Percentiles rank a stretch among this genome's conserved stretches.
These are phyloP conservation scores for Wasmannia auropunctata DNA, from an alignment of 1,140 invertebrate species.

Conservation along the genomic window DNA sequence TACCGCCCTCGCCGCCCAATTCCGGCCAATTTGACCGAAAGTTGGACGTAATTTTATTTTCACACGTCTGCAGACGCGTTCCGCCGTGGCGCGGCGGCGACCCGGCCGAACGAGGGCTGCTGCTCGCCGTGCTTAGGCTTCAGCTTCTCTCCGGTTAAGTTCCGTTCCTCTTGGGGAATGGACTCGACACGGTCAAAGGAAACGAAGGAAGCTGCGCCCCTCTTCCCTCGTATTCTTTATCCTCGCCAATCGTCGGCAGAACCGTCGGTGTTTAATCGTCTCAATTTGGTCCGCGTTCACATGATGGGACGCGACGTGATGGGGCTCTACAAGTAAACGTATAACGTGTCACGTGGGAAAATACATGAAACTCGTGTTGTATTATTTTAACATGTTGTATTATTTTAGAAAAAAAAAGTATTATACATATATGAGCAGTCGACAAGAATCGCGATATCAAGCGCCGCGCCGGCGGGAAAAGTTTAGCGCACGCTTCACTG, in stretches of 20 bases:
- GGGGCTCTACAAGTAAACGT: background rate
- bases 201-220: slow-evolving; percentile 21
- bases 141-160: slow-evolving; percentile 52
- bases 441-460: background rate
- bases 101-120: slow-evolving; percentile 54
- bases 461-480: background rate
- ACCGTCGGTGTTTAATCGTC: slow-evolving; percentile 66
- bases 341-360: background rate
- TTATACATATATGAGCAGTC: background rate
- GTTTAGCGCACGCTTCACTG: background rate
- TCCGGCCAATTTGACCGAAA: slow-evolving; percentile 87
- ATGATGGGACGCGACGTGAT: background rate
- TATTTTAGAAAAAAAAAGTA: background rate
- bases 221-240: slow-evolving; percentile 74
- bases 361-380: background rate
- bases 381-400: background rate
- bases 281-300: slow-evolving; percentile 41
- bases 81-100: slow-evolving; percentile 58
- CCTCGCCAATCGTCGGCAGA: slow-evolving; percentile 80
- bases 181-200: slow-evolving; percentile 64
- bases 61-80: slow-evolving; percentile 82
- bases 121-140: slow-evolving; percentile 46
- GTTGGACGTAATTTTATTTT: slow-evolving; percentile 87
- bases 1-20: slow-evolving; percentile 84
- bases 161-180: slow-evolving; percentile 70